These are phyloP conservation scores for Poeciliopsis paucimaculata DNA, from an alignment of 2,797 vertebrate species.

Conservation along the genomic window DNA sequence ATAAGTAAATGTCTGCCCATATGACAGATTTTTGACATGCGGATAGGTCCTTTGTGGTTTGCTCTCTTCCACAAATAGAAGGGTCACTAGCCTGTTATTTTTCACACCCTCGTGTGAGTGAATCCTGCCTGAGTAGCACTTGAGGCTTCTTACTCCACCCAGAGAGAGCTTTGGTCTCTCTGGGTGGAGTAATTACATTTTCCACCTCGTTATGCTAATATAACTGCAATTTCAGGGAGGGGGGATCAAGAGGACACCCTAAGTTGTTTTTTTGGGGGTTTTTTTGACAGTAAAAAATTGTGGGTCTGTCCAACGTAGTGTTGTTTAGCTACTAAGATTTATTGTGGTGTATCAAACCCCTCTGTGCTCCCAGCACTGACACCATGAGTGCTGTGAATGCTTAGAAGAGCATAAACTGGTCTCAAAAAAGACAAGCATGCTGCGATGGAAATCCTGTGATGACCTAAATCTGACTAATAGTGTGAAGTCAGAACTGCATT, in stretches of 20 bases:
- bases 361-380: slow-evolving; percentile 2
- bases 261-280: not conserved
- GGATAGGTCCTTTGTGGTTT: slow-evolving; percentile 29
- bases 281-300: slow-evolving; percentile 2
- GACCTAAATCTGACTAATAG: slow-evolving; percentile 21
- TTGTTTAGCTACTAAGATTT: slow-evolving; percentile 23
- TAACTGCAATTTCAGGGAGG: not conserved
- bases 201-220: slow-evolving; percentile 6
- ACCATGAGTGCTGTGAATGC: not conserved
- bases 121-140: slow-evolving; percentile 25
- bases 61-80: slow-evolving; percentile 7
- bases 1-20: slow-evolving; percentile 30
- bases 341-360: slow-evolving; percentile 12
- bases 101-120: slow-evolving; percentile 26
- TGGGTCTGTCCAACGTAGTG: slow-evolving; percentile 8
- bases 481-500: not conserved
- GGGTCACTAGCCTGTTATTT: slow-evolving; percentile 22
- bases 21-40: slow-evolving; percentile 46
- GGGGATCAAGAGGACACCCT: not conserved
- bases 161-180: slow-evolving; percentile 26
- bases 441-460: slow-evolving; percentile 17
- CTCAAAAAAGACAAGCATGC: not conserved
- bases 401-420: not conserved
- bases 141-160: slow-evolving; percentile 22
- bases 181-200: slow-evolving; percentile 25